Percentiles rank a stretch among this genome's conserved stretches.
These are phyloP conservation scores for Clytia hemisphaerica DNA, from an alignment of 30 jellyfish, hydroid and myxozoan genomes.

Conservation along the genomic window DNA sequence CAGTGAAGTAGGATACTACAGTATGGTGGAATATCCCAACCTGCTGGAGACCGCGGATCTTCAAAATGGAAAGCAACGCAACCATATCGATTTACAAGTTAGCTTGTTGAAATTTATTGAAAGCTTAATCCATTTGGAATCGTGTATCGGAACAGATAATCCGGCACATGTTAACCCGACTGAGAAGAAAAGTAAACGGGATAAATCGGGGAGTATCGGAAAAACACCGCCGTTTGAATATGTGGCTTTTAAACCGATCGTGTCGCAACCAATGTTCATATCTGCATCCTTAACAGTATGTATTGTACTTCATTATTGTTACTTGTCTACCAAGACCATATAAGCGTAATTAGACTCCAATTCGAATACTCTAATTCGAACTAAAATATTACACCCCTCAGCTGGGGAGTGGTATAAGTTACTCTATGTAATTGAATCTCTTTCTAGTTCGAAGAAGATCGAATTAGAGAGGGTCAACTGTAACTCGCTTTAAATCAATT, in stretches of 20 bases:
- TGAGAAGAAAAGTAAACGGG: constrained; percentile 35
- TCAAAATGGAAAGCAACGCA: background rate
- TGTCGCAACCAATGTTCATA: constrained; percentile 72
- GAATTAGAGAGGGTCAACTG: no score
- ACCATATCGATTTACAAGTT: constrained; percentile 44
- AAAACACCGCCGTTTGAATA: constrained; percentile 47
- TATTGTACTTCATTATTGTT: no score
- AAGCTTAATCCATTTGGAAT: constrained; percentile 54
- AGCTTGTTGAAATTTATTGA: constrained; percentile 39
- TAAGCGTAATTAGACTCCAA: no score
- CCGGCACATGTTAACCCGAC: constrained; percentile 1
- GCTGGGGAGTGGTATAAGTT: no score
- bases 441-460: no score
- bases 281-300: constrained; percentile 60
- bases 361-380: no score
- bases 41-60: constrained; percentile 7
- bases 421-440: no score
- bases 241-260: constrained; percentile 34
- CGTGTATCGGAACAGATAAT: constrained; percentile 49
- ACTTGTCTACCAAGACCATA: no score
- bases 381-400: no score
- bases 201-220: constrained; percentile 19
- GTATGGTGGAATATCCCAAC: constrained; percentile 20
- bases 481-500: background rate
- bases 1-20: constrained; percentile 10